phyloP scores from a whole-genome alignment of 2,888 invertebrate species.

The Phyllotreta striolata region DNA sequence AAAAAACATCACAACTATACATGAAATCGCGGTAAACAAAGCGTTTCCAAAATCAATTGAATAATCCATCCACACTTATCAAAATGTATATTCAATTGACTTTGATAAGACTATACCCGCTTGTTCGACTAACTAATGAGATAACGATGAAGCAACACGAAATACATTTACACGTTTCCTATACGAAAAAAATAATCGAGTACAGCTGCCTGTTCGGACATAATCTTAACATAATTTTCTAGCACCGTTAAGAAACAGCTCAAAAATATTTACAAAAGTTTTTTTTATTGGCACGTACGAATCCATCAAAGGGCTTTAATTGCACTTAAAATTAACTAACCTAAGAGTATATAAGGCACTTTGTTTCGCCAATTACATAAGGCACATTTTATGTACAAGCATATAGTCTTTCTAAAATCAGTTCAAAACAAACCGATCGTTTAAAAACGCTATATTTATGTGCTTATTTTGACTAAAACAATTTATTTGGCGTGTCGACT shows the following conservation, averaged over 20 bases:
- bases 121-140: constrained; percentile 33
- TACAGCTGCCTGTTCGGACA: constrained; percentile 48
- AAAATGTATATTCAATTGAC: not conserved
- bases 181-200: constrained; percentile 37
- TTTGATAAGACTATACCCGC: not conserved
- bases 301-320: constrained; percentile 44
- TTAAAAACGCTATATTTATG: not conserved
- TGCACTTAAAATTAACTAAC: not conserved
- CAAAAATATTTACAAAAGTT: constrained; percentile 31
- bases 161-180: constrained; percentile 35
- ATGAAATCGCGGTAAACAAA: too few species aligned
- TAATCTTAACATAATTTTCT: constrained; percentile 21
- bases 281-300: constrained; percentile 46
- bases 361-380: constrained; percentile 3
- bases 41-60: not conserved
- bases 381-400: constrained; percentile 9
- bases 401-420: not conserved
- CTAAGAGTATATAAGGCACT: constrained; percentile 33
- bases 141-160: constrained; percentile 37
- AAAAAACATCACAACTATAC: too few species aligned
- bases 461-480: not conserved
- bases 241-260: constrained; percentile 49
- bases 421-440: too few species aligned
- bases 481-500: constrained; percentile 19
- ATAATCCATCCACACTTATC: constrained; percentile 7